phyloP scores from a whole-genome alignment of 1,140 invertebrate genomes.

The Drosophila seguyi region DNA sequence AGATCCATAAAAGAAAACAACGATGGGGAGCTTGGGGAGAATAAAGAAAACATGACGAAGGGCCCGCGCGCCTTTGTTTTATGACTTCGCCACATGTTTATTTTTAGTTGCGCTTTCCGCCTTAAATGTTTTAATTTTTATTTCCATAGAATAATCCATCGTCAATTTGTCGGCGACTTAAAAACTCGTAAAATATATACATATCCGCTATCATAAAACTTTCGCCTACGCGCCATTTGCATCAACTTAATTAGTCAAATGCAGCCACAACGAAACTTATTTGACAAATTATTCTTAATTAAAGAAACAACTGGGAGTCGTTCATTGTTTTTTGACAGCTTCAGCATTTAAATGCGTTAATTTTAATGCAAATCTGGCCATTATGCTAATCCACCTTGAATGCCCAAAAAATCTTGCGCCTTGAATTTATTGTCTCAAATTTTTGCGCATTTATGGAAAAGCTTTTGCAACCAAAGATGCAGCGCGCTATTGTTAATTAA shows the following conservation, averaged over 20 bases:
- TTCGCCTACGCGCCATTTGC: constrained; percentile 52
- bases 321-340: constrained; percentile 28
- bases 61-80: constrained; percentile 24
- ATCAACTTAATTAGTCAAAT: constrained; percentile 58
- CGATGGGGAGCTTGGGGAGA: constrained; percentile 5
- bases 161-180: constrained; percentile 51
- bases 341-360: constrained; percentile 27
- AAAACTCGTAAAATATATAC: constrained; percentile 44
- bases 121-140: constrained; percentile 34
- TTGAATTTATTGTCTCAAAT: constrained; percentile 43
- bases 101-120: constrained; percentile 44
- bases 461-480: constrained; percentile 34
- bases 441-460: constrained; percentile 41
- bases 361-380: constrained; percentile 23
- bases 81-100: constrained; percentile 43
- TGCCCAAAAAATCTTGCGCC: constrained; percentile 18
- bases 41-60: constrained; percentile 27
- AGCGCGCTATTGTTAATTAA: constrained; percentile 4
- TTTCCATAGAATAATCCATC: constrained; percentile 27
- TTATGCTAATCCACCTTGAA: constrained; percentile 20
- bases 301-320: constrained; percentile 19
- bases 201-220: constrained; percentile 43
- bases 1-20: constrained; percentile 5
- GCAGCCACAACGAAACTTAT: constrained; percentile 33
- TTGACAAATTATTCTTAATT: constrained; percentile 68